Evolutionary conservation across 2,888 invertebrate species (phyloP).

Genomic region (Morpho helenor): DNA sequence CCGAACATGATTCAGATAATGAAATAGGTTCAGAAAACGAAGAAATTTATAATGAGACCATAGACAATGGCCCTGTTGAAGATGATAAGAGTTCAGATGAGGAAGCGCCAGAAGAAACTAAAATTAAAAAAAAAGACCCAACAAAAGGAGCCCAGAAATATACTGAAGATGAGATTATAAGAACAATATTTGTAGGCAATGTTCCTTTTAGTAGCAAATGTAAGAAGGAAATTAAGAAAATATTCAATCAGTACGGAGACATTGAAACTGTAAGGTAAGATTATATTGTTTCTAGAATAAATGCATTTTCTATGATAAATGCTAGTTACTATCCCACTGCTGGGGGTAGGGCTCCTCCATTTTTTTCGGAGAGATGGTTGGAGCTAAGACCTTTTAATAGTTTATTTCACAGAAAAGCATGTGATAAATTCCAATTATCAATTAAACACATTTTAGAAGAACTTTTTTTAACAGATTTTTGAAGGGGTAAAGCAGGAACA

Average conservation of each 20-base stretch:
- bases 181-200: constrained; percentile 89
- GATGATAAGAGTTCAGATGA: constrained; percentile 48
- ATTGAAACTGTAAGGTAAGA: constrained; percentile 82
- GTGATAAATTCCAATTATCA: no score
- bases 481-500: no score
- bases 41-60: constrained; percentile 48
- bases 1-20: constrained; percentile 70
- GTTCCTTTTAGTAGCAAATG: constrained; percentile 79
- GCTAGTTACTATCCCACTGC: no score
- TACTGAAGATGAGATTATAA: constrained; percentile 57
- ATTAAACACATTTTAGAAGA: no score
- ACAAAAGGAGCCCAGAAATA: constrained; percentile 19
- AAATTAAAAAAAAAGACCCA: constrained; percentile 32
- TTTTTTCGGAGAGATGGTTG: no score
- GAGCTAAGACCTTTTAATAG: no score
- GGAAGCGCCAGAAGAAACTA: constrained; percentile 57
- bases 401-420: no score
- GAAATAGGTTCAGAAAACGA: constrained; percentile 68
- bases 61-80: constrained; percentile 41
- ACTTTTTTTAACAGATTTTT: no score
- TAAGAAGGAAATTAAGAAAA: constrained; percentile 76
- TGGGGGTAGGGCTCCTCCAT: no score
- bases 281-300: no score
- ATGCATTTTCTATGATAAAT: no score
- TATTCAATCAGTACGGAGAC: constrained; percentile 83